These are phyloP conservation scores for Albula goreensis DNA, from an alignment of 2,113 vertebrate species.

Conservation along the genomic window DNA sequence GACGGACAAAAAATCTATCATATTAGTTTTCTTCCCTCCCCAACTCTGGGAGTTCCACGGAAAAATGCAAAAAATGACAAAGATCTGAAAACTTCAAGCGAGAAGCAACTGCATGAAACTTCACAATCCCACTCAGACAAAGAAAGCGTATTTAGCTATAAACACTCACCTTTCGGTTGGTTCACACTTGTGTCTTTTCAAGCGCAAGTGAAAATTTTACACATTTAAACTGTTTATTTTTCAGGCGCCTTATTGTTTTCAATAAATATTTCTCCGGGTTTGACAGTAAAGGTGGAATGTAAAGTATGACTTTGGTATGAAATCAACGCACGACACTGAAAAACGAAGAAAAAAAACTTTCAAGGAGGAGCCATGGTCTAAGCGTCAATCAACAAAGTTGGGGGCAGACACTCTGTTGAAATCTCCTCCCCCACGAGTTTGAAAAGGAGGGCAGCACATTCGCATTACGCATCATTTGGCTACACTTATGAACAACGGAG, in stretches of 20 bases:
- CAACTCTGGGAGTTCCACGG: constrained; percentile 28
- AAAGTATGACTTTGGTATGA: constrained; percentile 70
- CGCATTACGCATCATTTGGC: not conserved
- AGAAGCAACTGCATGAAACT: constrained; percentile 41
- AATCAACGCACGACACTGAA: constrained; percentile 58
- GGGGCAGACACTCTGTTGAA: constrained; percentile 30
- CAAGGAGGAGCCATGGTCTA: constrained; percentile 40
- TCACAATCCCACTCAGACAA: constrained; percentile 36
- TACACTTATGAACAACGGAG: not conserved
- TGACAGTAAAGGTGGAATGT: constrained; percentile 69
- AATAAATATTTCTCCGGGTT: constrained; percentile 44
- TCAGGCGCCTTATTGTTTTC: constrained; percentile 32
- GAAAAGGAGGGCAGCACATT: not conserved
- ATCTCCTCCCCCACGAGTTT: constrained; percentile 35
- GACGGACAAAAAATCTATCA: constrained; percentile 10
- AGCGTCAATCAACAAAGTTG: constrained; percentile 38
- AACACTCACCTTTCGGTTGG: constrained; percentile 54
- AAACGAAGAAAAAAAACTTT: constrained; percentile 64
- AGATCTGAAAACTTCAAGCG: constrained; percentile 68
- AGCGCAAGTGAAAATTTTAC: constrained; percentile 23
- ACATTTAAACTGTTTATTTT: constrained; percentile 18
- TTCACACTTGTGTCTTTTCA: not conserved
- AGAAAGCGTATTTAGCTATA: constrained; percentile 24
- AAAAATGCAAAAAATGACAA: constrained; percentile 69
- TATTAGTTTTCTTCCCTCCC: constrained; percentile 26